Conservation (phyloP, 1,140 invertebrate species). For the Phenacoccus solenopsis region DNA sequence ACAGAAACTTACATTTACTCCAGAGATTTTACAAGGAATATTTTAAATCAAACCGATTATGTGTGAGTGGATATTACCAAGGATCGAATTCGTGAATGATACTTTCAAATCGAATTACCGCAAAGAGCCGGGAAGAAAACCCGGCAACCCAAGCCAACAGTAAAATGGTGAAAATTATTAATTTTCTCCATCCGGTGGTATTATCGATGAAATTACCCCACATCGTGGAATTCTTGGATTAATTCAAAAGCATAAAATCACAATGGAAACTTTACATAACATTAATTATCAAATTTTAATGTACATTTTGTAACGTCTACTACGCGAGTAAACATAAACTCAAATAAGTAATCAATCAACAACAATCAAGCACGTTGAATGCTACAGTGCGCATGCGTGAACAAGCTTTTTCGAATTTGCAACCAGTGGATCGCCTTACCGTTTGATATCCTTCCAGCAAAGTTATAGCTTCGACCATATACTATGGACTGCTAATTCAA, state of each 20-base stretch:
- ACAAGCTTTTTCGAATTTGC: too few relatives aligned
- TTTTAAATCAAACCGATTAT: too few relatives aligned
- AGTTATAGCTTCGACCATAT: too few relatives aligned
- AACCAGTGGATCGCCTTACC: too few relatives aligned
- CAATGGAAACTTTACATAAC: neutral
- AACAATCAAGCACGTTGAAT: neutral
- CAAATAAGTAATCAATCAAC: neutral
- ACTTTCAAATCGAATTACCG: conserved; percentile 97
- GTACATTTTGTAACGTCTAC: neutral
- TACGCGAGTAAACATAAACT: neutral
- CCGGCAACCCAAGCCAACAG: conserved; percentile 92
- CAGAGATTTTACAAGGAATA: too few relatives aligned
- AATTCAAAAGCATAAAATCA: neutral
- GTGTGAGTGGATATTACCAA: conserved; percentile 72
- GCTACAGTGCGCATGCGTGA: neutral
- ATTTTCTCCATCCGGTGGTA: conserved; percentile 41
- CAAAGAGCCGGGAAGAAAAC: conserved; percentile 93
- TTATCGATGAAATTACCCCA: conserved; percentile 20
- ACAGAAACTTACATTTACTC: too few relatives aligned
- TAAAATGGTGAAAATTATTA: conserved; percentile 83
- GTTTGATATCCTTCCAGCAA: too few relatives aligned
- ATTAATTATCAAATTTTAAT: neutral
- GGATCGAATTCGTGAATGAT: conserved; percentile 99
- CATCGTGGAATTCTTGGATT: neutral
- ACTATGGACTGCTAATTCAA: too few relatives aligned